phyloP scores from a whole-genome alignment of 2,797 vertebrate genomes.

The Spizella passerina region DNA sequence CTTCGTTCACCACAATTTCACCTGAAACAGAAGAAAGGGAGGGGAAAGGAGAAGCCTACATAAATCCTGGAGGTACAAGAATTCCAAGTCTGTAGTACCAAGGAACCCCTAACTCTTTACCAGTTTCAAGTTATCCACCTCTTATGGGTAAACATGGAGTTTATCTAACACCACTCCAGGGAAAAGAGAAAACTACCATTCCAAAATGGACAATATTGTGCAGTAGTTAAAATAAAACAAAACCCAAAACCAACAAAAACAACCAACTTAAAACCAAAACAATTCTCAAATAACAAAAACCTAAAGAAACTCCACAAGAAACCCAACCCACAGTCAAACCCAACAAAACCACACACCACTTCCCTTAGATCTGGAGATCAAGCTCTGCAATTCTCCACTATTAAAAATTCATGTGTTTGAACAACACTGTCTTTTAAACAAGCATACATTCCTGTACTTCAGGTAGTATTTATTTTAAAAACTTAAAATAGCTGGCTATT shows the following conservation, averaged over 20 bases:
- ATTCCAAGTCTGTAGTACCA: background rate
- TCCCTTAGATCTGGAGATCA: background rate
- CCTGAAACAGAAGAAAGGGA: slow-evolving; percentile 78
- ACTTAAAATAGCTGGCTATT: background rate
- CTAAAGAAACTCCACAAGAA: background rate
- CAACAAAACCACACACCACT: background rate
- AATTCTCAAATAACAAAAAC: background rate
- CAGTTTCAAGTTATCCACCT: background rate
- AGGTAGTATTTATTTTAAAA: background rate
- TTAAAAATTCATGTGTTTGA: background rate
- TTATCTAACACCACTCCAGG: background rate
- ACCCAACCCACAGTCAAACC: background rate
- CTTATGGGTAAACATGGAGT: background rate
- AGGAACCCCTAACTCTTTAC: background rate
- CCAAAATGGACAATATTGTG: background rate
- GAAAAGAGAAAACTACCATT: background rate
- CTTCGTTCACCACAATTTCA: slow-evolving; percentile 97
- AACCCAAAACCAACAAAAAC: background rate
- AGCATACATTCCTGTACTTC: background rate
- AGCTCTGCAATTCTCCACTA: background rate
- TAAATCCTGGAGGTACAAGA: background rate
- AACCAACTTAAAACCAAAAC: background rate
- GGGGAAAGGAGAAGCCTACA: background rate
- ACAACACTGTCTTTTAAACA: background rate
- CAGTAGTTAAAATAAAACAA: background rate